These are phyloP conservation scores for Lutraria lutraria DNA, from an alignment of 2,888 invertebrate species.

Conservation along the genomic window DNA sequence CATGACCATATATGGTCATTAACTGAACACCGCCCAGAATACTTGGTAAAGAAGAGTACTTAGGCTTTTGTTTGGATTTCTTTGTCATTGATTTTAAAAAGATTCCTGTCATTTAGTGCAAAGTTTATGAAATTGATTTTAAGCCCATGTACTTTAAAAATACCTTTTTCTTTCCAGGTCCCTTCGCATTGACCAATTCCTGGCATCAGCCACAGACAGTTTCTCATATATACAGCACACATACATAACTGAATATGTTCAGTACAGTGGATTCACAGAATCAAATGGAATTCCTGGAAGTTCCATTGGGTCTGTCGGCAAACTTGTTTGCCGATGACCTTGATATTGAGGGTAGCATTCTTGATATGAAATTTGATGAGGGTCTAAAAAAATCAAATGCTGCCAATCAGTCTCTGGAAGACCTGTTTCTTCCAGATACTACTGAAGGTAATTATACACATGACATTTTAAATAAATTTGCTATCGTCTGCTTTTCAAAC, in stretches of 20 bases:
- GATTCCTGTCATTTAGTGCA: no score
- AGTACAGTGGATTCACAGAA: conserved; percentile 62
- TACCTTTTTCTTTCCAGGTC: conserved; percentile 55
- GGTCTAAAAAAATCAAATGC: conserved; percentile 49
- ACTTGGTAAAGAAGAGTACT: no score
- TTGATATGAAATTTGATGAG: conserved; percentile 62
- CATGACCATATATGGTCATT: no score
- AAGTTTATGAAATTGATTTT: no score
- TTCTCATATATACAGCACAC: conserved; percentile 15
- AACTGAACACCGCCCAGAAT: no score
- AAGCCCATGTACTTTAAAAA: background rate
- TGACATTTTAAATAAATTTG: background rate
- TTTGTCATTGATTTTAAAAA: no score
- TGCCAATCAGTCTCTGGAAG: conserved; percentile 49
- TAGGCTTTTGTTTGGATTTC: no score
- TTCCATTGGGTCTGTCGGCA: conserved; percentile 63
- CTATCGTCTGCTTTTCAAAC: no score
- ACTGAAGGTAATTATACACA: conserved; percentile 50
- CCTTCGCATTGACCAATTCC: conserved; percentile 54
- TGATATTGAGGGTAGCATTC: conserved; percentile 59
- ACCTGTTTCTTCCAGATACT: conserved; percentile 54
- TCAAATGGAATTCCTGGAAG: conserved; percentile 60
- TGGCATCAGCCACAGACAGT: conserved; percentile 64
- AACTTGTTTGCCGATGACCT: conserved; percentile 69
- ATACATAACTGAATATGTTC: conserved; percentile 52